A percentile compares a stretch with the other conserved stretches of the same genome.
These are phyloP conservation scores for Eciton burchellii DNA, from an alignment of 1,140 invertebrate genomes.

Conservation along the genomic window DNA sequence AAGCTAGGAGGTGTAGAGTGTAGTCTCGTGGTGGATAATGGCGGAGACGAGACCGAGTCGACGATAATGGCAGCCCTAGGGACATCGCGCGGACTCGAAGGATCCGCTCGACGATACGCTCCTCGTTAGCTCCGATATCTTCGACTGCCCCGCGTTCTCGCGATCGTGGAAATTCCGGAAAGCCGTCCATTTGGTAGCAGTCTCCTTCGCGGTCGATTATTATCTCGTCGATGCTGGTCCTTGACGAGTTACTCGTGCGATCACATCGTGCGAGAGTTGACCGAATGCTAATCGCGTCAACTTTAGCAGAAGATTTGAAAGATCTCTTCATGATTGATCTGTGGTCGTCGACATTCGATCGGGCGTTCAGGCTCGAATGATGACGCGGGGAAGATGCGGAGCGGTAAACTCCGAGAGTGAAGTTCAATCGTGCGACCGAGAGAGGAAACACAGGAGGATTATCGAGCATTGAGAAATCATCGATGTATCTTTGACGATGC, in stretches of 20 bases:
- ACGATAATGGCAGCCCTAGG: constrained; percentile 82
- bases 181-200: constrained; percentile 60
- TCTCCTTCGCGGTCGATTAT: constrained; percentile 71
- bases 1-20: constrained; percentile 52
- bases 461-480: no score
- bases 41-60: constrained; percentile 69
- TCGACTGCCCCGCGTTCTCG: constrained; percentile 76
- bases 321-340: no score
- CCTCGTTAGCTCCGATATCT: constrained; percentile 80
- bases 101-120: constrained; percentile 76
- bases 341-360: no score
- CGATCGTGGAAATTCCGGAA: constrained; percentile 73
- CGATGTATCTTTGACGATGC: no score
- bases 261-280: not conserved
- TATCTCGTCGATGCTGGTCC: constrained; percentile 74
- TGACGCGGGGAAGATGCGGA: no score
- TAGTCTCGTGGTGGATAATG: constrained; percentile 71
- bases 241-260: constrained; percentile 62
- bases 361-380: no score
- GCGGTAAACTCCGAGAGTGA: not conserved
- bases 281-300: no score
- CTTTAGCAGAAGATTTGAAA: no score
- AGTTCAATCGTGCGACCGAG: not conserved
- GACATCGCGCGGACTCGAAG: constrained; percentile 69
- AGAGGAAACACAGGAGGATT: not conserved